Base-by-base conservation (phyloP, 2,797 vertebrate species). In the Perodicticus potto region DNA sequence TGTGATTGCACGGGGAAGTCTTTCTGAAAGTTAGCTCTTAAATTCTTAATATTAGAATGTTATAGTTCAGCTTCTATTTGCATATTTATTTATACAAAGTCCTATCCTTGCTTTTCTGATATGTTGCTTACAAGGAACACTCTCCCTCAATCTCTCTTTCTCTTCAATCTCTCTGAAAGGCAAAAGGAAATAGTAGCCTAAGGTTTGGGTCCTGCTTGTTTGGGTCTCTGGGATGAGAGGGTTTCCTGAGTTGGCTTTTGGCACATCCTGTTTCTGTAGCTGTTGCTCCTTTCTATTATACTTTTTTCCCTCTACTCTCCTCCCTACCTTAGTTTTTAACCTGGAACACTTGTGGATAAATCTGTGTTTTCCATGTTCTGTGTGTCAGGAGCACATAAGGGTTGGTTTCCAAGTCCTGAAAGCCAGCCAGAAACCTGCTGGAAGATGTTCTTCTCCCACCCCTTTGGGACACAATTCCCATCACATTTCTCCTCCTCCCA, bases 211-310 rank as follows among this genome's bases (percentile, higher is more conserved):
- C 59, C 13, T 22, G 13, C 37, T n/a, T 7, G 1, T 32, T 7
- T 11, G 67, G 27, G 5, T 49, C n/a, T 67, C 22, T n/a, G 40
- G 27, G 2, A 12, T 59, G 32, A 55, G 5, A 10, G 9, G 45
- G 7, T 59, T 81, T 74, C 8, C 59, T 40, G 45, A 29, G 25
- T 29, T 59, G 2, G 8, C 14, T n/a, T 27, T n/a, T 27, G 13
- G 2, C 3, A 16, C 1, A 1, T 4, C 57, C 4, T 74, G 34
- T 65, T 45, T 70, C 9, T 29, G 1, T n/a, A 17, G 65, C 7
- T 45, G 11, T 13, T 10, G 43, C 23, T 77, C 49, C 7, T n/a
- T 67, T 72, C 8, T 65, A n/a, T 22, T 78, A n/a, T 20, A 29
- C 2, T 16, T 55, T 19, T 61, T 25, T 2, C 23, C 45, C 2